phyloP scores from a whole-genome alignment of 2,113 vertebrate species.

The Amphilophus citrinellus region DNA sequence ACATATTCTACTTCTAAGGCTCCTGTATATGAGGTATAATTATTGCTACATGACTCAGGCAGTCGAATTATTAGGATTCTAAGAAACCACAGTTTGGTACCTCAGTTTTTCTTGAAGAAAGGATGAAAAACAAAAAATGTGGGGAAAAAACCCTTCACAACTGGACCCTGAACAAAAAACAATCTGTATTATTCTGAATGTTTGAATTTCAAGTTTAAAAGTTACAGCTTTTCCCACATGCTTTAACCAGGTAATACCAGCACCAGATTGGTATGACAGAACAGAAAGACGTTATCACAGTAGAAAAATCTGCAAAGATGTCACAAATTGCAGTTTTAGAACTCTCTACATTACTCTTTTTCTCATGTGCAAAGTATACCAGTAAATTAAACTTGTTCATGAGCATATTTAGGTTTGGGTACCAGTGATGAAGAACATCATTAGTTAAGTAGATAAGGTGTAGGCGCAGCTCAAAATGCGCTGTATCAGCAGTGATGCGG shows the following conservation, averaged over 20 bases:
- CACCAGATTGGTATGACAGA: neutral
- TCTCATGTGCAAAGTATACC: neutral
- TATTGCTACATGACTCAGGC: neutral
- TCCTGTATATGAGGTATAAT: neutral
- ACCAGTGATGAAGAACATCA: slow-evolving; percentile 98
- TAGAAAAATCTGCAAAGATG: neutral
- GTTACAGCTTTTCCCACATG: too few relatives aligned
- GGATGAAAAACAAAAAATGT: too few relatives aligned
- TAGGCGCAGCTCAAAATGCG: slow-evolving; percentile 93
- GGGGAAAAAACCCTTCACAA: too few relatives aligned
- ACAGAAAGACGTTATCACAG: too few relatives aligned
- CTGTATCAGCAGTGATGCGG: slow-evolving; percentile 89
- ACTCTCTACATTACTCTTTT: neutral
- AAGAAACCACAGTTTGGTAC: too few relatives aligned
- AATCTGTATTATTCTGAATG: too few relatives aligned
- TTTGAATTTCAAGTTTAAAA: too few relatives aligned
- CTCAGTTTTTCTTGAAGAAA: too few relatives aligned
- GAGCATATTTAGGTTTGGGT: neutral
- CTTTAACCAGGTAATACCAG: neutral
- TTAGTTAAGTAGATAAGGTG: slow-evolving; percentile 99
- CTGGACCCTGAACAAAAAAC: too few relatives aligned
- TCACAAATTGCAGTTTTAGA: neutral
- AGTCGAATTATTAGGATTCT: neutral
- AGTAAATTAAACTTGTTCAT: neutral
- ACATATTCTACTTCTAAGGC: too few relatives aligned